These are phyloP conservation scores for Zosterops japonicus DNA, from an alignment of 2,113 vertebrate genomes.

Conservation along the genomic window DNA sequence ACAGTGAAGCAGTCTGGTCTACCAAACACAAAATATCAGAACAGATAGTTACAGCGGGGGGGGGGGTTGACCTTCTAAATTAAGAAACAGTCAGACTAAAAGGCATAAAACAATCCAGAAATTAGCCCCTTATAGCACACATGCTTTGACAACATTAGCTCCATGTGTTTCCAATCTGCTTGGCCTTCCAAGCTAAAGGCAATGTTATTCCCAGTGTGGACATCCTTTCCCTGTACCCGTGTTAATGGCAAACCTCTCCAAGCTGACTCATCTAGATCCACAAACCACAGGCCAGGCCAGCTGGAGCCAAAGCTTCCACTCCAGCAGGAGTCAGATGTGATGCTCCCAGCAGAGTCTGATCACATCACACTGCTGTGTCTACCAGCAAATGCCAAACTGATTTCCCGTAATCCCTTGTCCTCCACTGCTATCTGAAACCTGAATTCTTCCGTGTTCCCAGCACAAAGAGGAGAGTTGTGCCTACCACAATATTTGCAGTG, in stretches of 20 bases:
- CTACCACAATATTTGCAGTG: not conserved
- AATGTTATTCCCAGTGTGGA: not conserved
- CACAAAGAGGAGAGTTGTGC: not conserved
- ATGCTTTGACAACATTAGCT: not conserved
- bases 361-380: accelerated
- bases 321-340: not conserved
- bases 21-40: not conserved
- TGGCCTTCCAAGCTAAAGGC: not conserved
- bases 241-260: not conserved
- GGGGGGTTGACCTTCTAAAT: not conserved
- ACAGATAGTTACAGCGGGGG: not conserved
- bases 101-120: not conserved
- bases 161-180: not conserved
- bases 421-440: accelerated
- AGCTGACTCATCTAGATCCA: not conserved
- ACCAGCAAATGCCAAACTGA: not conserved
- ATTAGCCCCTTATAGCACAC: not conserved
- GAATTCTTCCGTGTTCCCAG: not conserved
- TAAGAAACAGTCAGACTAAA: not conserved
- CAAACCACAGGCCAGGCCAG: not conserved
- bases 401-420: not conserved
- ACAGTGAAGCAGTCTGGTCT: not conserved
- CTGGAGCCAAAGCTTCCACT: not conserved
- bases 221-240: not conserved
- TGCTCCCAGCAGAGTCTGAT: not conserved